Conservation (phyloP, 2,888 invertebrate genomes). For the Dolichopus griseipennis region DNA sequence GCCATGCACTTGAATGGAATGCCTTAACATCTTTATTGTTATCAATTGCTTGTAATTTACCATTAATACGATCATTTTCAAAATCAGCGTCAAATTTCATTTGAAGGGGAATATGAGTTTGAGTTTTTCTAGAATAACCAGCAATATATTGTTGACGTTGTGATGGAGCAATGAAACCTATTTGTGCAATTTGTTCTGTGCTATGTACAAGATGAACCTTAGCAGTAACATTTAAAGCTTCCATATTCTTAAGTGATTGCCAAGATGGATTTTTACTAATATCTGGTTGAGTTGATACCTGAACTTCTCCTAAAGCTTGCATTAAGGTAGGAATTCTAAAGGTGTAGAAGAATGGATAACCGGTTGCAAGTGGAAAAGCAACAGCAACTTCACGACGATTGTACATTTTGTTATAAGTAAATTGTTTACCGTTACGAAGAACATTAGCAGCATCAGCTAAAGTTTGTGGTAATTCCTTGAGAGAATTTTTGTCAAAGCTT, state of each 20-base stretch:
- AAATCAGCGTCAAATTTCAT: slow-evolving; percentile 45
- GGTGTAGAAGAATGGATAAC: slow-evolving; percentile 59
- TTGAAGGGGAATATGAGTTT: slow-evolving; percentile 50
- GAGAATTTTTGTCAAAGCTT: slow-evolving; percentile 48
- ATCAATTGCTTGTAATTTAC: slow-evolving; percentile 45
- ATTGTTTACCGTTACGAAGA: slow-evolving; percentile 43
- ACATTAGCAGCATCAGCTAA: slow-evolving; percentile 40
- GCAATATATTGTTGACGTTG: slow-evolving; percentile 50
- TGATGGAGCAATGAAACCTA: slow-evolving; percentile 57
- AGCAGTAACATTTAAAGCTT: slow-evolving; percentile 42
- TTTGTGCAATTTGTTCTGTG: slow-evolving; percentile 50
- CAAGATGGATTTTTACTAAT: slow-evolving; percentile 22
- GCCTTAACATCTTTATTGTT: slow-evolving; percentile 47
- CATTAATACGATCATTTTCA: slow-evolving; percentile 43
- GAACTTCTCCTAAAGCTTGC: slow-evolving; percentile 46
- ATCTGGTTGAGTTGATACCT: slow-evolving; percentile 33
- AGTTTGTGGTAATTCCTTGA: slow-evolving; percentile 44
- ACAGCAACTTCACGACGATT: slow-evolving; percentile 52
- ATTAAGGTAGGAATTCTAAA: slow-evolving; percentile 52
- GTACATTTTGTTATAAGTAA: slow-evolving; percentile 53
- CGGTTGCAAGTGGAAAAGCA: slow-evolving; percentile 60
- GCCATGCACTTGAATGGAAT: slow-evolving; percentile 53
- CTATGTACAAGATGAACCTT: slow-evolving; percentile 48
- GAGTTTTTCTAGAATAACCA: slow-evolving; percentile 53
- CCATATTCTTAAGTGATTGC: slow-evolving; percentile 20